Percentiles rank a stretch among this genome's conserved stretches.
Conservation (phyloP, 2,113 vertebrate species). For the Ictalurus furcatus region DNA sequence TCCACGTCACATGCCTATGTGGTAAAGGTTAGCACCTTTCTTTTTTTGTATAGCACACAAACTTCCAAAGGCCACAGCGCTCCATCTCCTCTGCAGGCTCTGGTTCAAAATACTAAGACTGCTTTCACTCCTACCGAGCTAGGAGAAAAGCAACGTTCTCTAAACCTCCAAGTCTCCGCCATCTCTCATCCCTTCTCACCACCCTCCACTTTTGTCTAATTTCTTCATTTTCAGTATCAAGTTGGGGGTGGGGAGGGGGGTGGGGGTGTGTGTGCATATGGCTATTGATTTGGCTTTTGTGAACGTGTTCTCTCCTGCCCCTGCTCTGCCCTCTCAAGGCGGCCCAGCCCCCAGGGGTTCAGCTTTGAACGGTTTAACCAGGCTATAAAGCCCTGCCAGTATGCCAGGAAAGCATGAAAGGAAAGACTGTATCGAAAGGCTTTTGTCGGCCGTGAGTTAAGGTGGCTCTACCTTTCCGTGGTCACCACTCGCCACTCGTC, state of each 20-base stretch:
- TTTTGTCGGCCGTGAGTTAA: slow-evolving; percentile 66
- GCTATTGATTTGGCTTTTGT: slow-evolving; percentile 54
- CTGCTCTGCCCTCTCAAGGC: slow-evolving; percentile 21
- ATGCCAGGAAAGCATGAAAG: slow-evolving; percentile 67
- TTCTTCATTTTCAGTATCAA: slow-evolving; percentile 29
- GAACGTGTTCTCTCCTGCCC: slow-evolving; percentile 32
- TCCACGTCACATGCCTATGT: slow-evolving; percentile 40
- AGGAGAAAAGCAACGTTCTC: slow-evolving; percentile 37
- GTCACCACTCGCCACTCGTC: slow-evolving; percentile 30
- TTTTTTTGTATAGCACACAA: slow-evolving; percentile 4
- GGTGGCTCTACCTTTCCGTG: slow-evolving; percentile 29
- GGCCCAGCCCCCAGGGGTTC: slow-evolving; percentile 45
- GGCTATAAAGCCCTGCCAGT: slow-evolving; percentile 67
- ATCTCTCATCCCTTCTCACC: slow-evolving; percentile 6
- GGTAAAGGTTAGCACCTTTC: slow-evolving; percentile 47
- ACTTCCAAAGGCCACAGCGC: slow-evolving; percentile 44
- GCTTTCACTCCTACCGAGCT: slow-evolving; percentile 33
- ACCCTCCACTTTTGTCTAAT: slow-evolving; percentile 40
- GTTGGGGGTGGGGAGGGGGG: neutral
- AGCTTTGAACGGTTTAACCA: slow-evolving; percentile 61
- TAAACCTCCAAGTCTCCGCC: neutral
- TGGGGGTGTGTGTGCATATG: slow-evolving; percentile 17
- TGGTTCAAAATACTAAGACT: slow-evolving; percentile 18
- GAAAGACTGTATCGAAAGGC: slow-evolving; percentile 68
- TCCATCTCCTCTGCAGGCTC: slow-evolving; percentile 21